These are phyloP conservation scores for Araneus ventricosus DNA, from an alignment of 1,140 invertebrate genomes.

Conservation along the genomic window DNA sequence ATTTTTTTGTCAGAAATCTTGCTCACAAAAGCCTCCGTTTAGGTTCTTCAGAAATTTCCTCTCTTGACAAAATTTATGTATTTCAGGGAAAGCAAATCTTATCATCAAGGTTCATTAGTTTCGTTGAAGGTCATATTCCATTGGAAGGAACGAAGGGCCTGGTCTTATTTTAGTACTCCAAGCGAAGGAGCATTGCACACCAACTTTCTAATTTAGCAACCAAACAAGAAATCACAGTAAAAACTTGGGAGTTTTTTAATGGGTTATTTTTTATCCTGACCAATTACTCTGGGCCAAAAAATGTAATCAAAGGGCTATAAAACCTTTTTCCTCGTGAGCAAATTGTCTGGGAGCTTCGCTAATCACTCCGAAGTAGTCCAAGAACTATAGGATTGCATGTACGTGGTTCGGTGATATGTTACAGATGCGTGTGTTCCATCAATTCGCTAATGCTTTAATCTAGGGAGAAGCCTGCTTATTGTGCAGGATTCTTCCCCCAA, in stretches of 20 bases:
- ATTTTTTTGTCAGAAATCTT: too few relatives aligned
- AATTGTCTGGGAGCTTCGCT: slow-evolving; percentile 1
- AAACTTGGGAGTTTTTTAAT: slow-evolving; percentile 54
- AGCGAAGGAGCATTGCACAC: background rate
- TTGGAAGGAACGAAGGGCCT: too few relatives aligned
- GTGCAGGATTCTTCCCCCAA: slow-evolving; percentile 37
- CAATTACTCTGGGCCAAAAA: slow-evolving; percentile 60
- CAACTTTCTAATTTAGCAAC: background rate
- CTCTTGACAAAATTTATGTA: background rate
- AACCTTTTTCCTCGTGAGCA: slow-evolving; percentile 20
- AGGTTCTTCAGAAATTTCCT: background rate
- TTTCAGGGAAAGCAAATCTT: background rate
- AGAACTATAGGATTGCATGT: slow-evolving; percentile 50
- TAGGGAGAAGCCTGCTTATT: slow-evolving; percentile 70
- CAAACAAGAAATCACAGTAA: background rate
- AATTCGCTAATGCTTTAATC: slow-evolving; percentile 75
- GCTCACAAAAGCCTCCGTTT: too few relatives aligned
- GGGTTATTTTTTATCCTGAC: background rate
- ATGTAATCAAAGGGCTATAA: slow-evolving; percentile 67
- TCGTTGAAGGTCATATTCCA: too few relatives aligned
- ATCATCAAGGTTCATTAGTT: background rate
- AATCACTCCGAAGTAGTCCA: slow-evolving; percentile 55
- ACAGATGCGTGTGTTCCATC: slow-evolving; percentile 55
- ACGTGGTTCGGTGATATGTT: slow-evolving; percentile 59
- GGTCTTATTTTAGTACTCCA: background rate